Base-by-base conservation (phyloP, 2,113 vertebrate genomes). In the Haemorhous mexicanus region DNA sequence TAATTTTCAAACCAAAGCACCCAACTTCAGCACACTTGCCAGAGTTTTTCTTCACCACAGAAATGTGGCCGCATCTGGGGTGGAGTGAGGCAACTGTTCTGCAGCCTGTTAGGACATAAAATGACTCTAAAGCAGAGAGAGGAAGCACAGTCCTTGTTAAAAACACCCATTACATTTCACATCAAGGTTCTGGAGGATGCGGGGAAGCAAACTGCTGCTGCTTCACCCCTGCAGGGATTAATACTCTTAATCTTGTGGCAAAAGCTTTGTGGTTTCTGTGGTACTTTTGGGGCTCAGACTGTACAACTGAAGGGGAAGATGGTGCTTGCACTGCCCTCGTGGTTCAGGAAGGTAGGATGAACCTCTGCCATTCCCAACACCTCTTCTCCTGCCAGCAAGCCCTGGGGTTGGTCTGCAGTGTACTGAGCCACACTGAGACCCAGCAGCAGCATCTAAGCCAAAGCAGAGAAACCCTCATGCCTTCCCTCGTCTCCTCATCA, bases 1-100 rank as follows among this genome's bases (percentile, higher is more conserved):
- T 95, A 95, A 96, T 97, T 95, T 96, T 87, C 72, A 89, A 93
- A 94, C 94, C 96, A 70, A 94, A 86, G 94, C 91, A 87, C 91
- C 94, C 87, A 2, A 77, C 83, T 92, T 59, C 0, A 0, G 85
- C 61, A n/a, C 86, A 75, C 88, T 95, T 68, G 88, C 95, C 95
- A 92, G 92, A 77, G 85, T 52, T 95, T 80, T 77, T 70, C 67
- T 67, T 95, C 85, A 83, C 95, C 94, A 77, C 95, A 96, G 94
- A 94, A 95, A 96, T 86, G 90, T 3, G 13, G 88, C 72, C 1
- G 2, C 80, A 93, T 82, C 79, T 95, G 26, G 92, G 90, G 68
- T 90, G 85, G 94, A 95, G 92, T 32, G 11, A 88, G 68, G 85
- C 47, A 63, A 86, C 90, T 30, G 68, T 59, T 95, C 56, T 77